Percentiles rank a stretch among this genome's conserved stretches.
phyloP scores from a whole-genome alignment of 2,797 vertebrate species.

The Anguilla megastoma region DNA sequence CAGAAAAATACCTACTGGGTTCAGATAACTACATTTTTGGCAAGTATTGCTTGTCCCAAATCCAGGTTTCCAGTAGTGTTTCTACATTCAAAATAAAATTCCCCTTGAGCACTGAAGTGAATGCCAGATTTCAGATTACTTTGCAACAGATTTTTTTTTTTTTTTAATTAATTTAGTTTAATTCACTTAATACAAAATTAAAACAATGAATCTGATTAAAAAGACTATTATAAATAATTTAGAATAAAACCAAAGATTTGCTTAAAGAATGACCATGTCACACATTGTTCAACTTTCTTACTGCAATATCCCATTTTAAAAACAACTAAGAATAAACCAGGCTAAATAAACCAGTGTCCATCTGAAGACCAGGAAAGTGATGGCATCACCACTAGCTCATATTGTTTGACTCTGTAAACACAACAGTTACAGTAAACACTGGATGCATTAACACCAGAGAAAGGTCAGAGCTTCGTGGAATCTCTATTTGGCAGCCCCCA shows the following conservation, averaged over 20 bases:
- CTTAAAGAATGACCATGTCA: not conserved
- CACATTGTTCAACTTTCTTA: not conserved
- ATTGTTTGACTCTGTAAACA: not conserved
- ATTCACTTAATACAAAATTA: not conserved
- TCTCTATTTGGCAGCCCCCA: not conserved
- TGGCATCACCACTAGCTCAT: not conserved
- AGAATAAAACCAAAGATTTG: not conserved
- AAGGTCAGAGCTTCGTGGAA: not conserved
- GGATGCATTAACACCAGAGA: not conserved
- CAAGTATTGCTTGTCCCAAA: conserved; percentile 21
- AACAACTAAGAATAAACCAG: not conserved
- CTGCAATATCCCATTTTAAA: not conserved
- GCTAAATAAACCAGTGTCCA: not conserved
- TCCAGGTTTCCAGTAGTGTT: conserved; percentile 42
- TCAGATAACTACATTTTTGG: conserved; percentile 34
- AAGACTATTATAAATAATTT: not conserved
- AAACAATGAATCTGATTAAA: not conserved
- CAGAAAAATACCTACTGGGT: conserved; percentile 33
- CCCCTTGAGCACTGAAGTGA: not conserved
- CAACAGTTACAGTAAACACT: not conserved
- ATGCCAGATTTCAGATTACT: not conserved
- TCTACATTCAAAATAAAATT: conserved; percentile 35
- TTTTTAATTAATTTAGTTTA: not conserved
- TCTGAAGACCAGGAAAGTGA: not conserved
- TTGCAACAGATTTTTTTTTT: not conserved